Base-by-base conservation (phyloP, 1,140 invertebrate species). In the Drosophila murphyi region DNA sequence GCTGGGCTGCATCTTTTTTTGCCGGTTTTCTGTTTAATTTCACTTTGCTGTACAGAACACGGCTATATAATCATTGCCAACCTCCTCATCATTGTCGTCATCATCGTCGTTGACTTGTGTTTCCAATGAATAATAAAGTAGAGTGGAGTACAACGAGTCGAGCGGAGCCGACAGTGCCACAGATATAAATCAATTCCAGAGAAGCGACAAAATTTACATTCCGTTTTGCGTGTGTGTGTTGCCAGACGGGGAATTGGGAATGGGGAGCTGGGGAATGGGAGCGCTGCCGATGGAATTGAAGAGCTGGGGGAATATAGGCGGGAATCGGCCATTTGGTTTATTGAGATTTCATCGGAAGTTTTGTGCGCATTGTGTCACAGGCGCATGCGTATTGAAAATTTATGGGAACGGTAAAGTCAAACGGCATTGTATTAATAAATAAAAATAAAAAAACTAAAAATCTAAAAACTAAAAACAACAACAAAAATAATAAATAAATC, bases 201-300 rank as follows among this genome's bases (percentile, higher is more conserved):
- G 83, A 87, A 87, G 83, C 83, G 83, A 87, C 83, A 87, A 87
- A 87, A 87, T 87, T 87, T 87, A 87, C 83, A 87, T 87, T 79
- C 80, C 85, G 75, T 70, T 80, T 85, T 74, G 71, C 47, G 37
- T 73, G 37, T 45, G 56, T 45, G 35, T 63, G 8, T 48, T 50
- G 7, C 56, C 5, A 29, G 51, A 41, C 28, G 63, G 12, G 12
- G 1, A 51, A 12, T 39, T 51, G 61, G 59, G 10, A 52, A 29
- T 32, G 43, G 62, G 28, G 37, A 67, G 41, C 34, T 47, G 12
- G 31, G 50, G 29, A 20, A 20, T 20, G 1, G 12, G 52, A 10
- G 51, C 56, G 29, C 37, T 55, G 50, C 5, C 35, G 29, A 52
- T 51, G 47, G 34, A 63, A 20, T 20, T 20, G 20, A 20, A 20